Percentiles rank a stretch among this genome's conserved stretches.
phyloP scores from a whole-genome alignment of 2,888 invertebrate genomes.

The Perizoma flavofasciatum region DNA sequence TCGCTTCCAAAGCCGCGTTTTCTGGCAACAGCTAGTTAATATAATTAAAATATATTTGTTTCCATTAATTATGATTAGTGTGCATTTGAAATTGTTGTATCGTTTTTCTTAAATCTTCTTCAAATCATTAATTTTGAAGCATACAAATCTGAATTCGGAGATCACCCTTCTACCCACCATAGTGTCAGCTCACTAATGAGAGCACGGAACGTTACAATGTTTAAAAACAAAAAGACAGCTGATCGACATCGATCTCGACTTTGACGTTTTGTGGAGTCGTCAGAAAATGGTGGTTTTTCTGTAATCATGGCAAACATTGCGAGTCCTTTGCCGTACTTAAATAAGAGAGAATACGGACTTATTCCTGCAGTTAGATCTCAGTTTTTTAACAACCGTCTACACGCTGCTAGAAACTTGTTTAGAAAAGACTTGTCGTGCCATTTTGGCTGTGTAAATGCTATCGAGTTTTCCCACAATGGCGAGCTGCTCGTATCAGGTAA shows the following conservation, averaged over 20 bases:
- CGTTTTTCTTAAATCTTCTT: too few species aligned
- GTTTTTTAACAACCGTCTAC: slow-evolving; percentile 85
- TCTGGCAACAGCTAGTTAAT: too few species aligned
- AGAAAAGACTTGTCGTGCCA: slow-evolving; percentile 94
- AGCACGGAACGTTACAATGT: slow-evolving; percentile 49
- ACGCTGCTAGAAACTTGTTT: slow-evolving; percentile 89
- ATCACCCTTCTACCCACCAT: too few species aligned
- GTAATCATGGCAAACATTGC: slow-evolving; percentile 78
- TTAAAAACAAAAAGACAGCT: slow-evolving; percentile 79
- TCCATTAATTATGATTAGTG: too few species aligned
- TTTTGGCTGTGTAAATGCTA: slow-evolving; percentile 98
- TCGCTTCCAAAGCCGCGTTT: too few species aligned
- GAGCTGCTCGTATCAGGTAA: slow-evolving; percentile 94
- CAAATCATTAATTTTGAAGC: too few species aligned
- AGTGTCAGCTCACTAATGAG: too few species aligned
- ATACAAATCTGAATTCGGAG: too few species aligned
- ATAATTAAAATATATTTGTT: too few species aligned
- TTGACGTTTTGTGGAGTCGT: slow-evolving; percentile 48
- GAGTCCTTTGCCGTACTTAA: slow-evolving; percentile 85
- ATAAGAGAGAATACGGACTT: slow-evolving; percentile 85
- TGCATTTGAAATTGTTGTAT: too few species aligned
- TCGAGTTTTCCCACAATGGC: slow-evolving; percentile 96
- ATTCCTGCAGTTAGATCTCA: slow-evolving; percentile 83
- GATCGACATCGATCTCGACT: slow-evolving; percentile 52
- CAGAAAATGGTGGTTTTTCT: slow-evolving; percentile 72